Percentiles rank a stretch among this genome's conserved stretches.
Conservation (phyloP, 2,888 invertebrate genomes). For the Idaea straminata region DNA sequence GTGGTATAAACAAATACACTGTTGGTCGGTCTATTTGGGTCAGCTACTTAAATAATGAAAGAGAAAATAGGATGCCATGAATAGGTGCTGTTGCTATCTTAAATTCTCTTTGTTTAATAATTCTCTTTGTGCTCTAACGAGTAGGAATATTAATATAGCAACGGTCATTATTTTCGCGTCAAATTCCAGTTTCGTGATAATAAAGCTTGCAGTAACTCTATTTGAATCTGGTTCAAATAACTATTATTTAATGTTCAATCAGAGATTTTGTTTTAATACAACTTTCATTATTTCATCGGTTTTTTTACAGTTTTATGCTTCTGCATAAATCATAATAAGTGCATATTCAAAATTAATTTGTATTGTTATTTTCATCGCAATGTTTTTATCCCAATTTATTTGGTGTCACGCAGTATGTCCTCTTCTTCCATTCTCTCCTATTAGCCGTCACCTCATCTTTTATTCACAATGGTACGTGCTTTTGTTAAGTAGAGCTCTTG, state of each 20-base stretch:
- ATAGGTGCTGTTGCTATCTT: background rate
- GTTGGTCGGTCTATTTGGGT: background rate
- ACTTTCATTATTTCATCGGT: too few species aligned
- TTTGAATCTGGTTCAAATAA: too few species aligned
- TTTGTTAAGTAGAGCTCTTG: too few species aligned
- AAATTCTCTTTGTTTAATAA: background rate
- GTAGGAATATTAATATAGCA: background rate
- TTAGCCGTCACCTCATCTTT: too few species aligned
- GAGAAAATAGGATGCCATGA: background rate
- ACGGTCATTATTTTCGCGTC: too few species aligned
- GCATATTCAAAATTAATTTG: background rate
- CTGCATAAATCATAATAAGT: too few species aligned
- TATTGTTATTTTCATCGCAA: background rate
- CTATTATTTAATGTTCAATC: too few species aligned
- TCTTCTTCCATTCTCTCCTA: background rate
- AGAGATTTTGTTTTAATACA: too few species aligned
- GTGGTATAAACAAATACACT: slow-evolving; percentile 2
- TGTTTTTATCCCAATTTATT: background rate
- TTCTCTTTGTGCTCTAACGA: background rate
- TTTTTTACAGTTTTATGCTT: too few species aligned
- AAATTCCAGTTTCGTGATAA: too few species aligned
- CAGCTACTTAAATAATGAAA: background rate
- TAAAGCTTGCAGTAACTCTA: too few species aligned
- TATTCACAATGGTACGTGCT: too few species aligned
- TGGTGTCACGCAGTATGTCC: background rate